Evolutionary conservation across 2,888 invertebrate species (phyloP), one percentile per base, ranked within the genome.

Genomic region (Tetramorium bicarinatum): DNA sequence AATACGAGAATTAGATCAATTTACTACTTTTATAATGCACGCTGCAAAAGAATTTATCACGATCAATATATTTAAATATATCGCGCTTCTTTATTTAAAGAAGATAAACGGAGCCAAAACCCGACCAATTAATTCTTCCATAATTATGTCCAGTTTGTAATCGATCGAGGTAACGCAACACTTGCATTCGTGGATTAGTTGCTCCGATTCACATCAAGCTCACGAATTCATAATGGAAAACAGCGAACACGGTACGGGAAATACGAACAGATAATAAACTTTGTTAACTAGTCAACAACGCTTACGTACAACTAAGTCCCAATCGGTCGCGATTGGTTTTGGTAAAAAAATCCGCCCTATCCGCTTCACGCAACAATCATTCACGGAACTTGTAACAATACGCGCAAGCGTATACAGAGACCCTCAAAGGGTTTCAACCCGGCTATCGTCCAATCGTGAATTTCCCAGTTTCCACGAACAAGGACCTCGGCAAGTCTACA

Each of bases 271-370:
- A 54, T n/a, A 80, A 18, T 81, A 54, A 71, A 81, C 62, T 80
- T 83, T 83, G 71, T 34, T 21, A 71, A 79, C 18, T 21, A 71
- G 47, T 72, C 44, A 80, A 80, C 79, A 80, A 80, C 38, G 8
- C 25, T 80, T 38, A 72, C 47, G 25, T 72, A 59, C 54, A 79
- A 71, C 21, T 41, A 56, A n/a, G 44, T 44, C 1, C 38, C 18
- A 77, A 82, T 44, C 49, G 2, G 13, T 82, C 8, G 8, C 34
- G n/a, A 79, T 7, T 49, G 41, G 29, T 72, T 72, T 56, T 59
- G 8, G 38, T 80, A 80, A 47, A 80, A 66, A 80, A 80, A 77
- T 47, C 18, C 13, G 18, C 25, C 47, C 34, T 21, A 71, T 29
- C 21, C 41, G 8, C 15, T 7, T 67, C 44, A 41, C 29, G n/a